These are phyloP conservation scores for Rhabditoides inermis DNA, from an alignment of 2,888 invertebrate species.

Conservation along the genomic window DNA sequence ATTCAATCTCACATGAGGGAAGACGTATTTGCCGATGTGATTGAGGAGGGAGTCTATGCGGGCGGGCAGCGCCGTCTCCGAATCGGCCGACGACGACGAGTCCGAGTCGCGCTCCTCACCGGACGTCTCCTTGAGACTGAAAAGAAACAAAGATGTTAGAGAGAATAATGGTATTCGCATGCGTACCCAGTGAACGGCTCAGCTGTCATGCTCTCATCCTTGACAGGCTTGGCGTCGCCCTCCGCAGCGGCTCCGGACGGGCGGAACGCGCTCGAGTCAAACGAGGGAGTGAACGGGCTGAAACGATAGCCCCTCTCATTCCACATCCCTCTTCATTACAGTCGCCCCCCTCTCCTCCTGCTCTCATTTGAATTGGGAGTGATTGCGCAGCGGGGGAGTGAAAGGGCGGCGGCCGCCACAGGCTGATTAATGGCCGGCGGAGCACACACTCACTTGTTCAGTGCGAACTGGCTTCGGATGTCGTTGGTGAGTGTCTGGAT, in stretches of 20 bases:
- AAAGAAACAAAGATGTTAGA: too few relatives aligned
- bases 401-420: neutral
- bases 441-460: neutral
- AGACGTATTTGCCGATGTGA: conserved; percentile 19
- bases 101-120: too few relatives aligned
- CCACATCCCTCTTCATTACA: too few relatives aligned
- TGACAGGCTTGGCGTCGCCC: too few relatives aligned
- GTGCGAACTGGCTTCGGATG: neutral
- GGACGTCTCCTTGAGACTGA: too few relatives aligned
- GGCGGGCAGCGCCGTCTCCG: conserved; percentile 2
- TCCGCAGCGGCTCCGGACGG: too few relatives aligned
- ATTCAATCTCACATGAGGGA: conserved; percentile 14
- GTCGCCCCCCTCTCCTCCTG: neutral
- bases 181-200: too few relatives aligned
- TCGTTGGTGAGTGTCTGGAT: conserved; percentile 3
- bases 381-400: neutral
- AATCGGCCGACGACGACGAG: neutral
- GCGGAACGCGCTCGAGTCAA: too few relatives aligned
- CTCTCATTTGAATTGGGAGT: neutral
- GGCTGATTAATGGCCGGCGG: neutral
- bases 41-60: conserved; percentile 14
- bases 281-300: too few relatives aligned
- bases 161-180: too few relatives aligned
- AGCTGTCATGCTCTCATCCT: too few relatives aligned
- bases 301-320: neutral